phyloP scores from a whole-genome alignment of 2,113 vertebrate genomes.

The Austrofundulus limnaeus region DNA sequence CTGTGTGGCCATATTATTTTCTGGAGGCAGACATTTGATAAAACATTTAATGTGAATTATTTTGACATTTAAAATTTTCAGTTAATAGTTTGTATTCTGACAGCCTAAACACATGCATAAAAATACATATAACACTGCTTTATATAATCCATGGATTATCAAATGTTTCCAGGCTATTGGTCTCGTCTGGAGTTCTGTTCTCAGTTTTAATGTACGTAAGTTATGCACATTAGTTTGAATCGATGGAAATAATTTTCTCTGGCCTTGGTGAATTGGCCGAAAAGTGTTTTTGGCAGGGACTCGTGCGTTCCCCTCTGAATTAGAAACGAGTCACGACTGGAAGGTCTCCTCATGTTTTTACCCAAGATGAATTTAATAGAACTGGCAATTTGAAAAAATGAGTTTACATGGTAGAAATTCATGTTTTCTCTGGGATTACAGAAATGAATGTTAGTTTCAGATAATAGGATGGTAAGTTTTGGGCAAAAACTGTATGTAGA shows the following conservation, averaged over 20 bases:
- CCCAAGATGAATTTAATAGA: constrained; percentile 2
- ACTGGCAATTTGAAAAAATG: constrained; percentile 35
- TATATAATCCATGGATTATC: too few relatives aligned
- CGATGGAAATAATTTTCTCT: background rate
- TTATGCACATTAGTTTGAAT: background rate
- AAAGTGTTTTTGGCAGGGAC: constrained; percentile 9
- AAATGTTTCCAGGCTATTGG: too few relatives aligned
- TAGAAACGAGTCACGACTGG: constrained; percentile 13
- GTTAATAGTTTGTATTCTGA: too few relatives aligned
- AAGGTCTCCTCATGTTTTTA: constrained; percentile 32
- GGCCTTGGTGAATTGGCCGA: background rate
- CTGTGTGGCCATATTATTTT: too few relatives aligned
- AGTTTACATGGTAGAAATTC: constrained; percentile 19
- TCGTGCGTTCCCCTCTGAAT: constrained; percentile 11
- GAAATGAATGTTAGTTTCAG: constrained; percentile 13
- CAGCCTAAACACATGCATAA: too few relatives aligned
- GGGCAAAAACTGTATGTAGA: background rate
- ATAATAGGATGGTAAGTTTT: constrained; percentile 7
- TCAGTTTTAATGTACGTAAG: background rate
- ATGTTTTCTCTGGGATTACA: constrained; percentile 24
- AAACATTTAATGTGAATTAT: too few relatives aligned
- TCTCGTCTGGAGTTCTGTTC: too few relatives aligned
- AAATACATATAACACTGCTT: too few relatives aligned
- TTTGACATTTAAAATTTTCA: too few relatives aligned
- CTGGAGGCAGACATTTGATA: too few relatives aligned